phyloP scores from a whole-genome alignment of 1,140 invertebrate genomes.

The Caenorhabditis briggsae region DNA sequence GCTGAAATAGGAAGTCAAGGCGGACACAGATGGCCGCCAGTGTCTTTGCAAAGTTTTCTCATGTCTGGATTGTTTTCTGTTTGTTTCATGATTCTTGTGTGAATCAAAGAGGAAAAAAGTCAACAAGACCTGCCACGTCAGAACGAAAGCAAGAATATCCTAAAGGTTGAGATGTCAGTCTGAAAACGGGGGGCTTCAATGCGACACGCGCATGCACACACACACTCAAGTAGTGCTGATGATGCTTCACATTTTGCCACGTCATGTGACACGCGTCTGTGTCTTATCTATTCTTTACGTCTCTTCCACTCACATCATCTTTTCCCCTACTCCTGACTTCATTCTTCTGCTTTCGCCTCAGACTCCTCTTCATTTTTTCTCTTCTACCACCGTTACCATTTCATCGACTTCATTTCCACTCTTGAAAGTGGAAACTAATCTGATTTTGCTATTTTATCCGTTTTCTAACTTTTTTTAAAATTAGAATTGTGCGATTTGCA shows the following conservation, averaged over 20 bases:
- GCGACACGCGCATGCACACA: conserved; percentile 42
- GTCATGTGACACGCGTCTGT: conserved; percentile 54
- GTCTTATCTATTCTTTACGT: conserved; percentile 48
- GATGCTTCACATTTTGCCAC: conserved; percentile 48
- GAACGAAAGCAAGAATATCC: not conserved
- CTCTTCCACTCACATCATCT: conserved; percentile 24
- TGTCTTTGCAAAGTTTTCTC: too few species aligned
- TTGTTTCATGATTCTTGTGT: too few species aligned
- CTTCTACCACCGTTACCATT: conserved; percentile 43
- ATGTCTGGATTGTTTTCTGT: too few species aligned
- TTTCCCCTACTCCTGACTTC: conserved; percentile 34
- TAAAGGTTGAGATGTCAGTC: not conserved
- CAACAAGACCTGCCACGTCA: conserved; percentile 7
- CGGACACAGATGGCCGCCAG: too few species aligned
- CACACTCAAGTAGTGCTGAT: conserved; percentile 42
- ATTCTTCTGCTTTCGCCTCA: conserved; percentile 47
- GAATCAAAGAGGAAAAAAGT: too few species aligned
- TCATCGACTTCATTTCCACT: conserved; percentile 10
- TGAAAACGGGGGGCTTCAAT: conserved; percentile 40
- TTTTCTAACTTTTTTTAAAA: not conserved
- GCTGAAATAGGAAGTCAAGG: too few species aligned
- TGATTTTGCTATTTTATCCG: not conserved
- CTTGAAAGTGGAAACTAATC: not conserved
- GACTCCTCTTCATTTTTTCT: conserved; percentile 35
- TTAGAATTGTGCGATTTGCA: too few species aligned